A percentile compares a stretch with the other conserved stretches of the same genome.
Conservation (phyloP, 2,797 vertebrate species). For the Syngnathus rostellatus region DNA sequence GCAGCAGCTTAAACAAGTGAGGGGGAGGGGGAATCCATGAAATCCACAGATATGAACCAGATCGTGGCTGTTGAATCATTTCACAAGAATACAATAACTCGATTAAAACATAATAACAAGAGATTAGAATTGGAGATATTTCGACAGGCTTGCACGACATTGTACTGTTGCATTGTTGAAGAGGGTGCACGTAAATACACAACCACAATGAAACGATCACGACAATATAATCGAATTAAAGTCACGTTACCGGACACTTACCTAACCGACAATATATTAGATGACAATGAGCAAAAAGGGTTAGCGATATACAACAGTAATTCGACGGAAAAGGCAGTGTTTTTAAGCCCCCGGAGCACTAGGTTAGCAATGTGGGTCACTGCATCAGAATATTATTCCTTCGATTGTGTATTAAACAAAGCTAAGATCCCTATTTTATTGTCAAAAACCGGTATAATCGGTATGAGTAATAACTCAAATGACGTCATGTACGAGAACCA, state of each 20-base stretch:
- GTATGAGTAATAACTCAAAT: neutral
- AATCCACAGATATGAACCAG: slow-evolving; percentile 22
- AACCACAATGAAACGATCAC: neutral
- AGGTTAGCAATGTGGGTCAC: neutral
- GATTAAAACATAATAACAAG: neutral
- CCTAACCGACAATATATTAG: neutral
- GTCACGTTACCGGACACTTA: too few species aligned
- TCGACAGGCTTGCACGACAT: neutral
- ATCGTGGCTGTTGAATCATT: slow-evolving; percentile 11
- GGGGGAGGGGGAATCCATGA: slow-evolving; percentile 23
- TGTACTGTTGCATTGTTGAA: neutral
- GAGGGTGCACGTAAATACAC: neutral
- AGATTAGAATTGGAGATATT: neutral
- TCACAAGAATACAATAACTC: neutral
- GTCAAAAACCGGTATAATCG: neutral
- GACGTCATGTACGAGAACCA: neutral
- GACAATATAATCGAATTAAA: neutral
- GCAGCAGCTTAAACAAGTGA: slow-evolving; percentile 29
- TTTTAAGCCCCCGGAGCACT: neutral
- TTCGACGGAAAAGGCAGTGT: neutral
- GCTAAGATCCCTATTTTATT: neutral
- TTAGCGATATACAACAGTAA: neutral
- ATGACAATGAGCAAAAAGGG: neutral
- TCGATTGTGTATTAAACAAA: neutral
- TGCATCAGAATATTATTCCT: neutral